Conservation (phyloP, 2,888 invertebrate genomes). For the Cantharis rustica region DNA sequence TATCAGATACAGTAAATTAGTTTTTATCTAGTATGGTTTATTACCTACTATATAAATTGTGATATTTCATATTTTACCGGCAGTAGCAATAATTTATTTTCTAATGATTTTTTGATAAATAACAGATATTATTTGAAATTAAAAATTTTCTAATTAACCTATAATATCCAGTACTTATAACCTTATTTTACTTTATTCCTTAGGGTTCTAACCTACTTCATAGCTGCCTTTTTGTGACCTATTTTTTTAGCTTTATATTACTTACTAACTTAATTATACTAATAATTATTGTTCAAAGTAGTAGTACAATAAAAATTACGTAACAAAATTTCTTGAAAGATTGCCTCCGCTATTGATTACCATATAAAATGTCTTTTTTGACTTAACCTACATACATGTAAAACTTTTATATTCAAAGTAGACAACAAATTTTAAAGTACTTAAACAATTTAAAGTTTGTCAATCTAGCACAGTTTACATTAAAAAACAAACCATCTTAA, state of each 20-base stretch:
- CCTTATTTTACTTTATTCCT: background rate
- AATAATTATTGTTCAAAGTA: background rate
- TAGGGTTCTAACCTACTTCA: background rate
- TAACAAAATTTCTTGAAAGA: too few relatives aligned
- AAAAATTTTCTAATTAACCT: background rate
- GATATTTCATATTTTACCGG: background rate
- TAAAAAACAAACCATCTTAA: background rate
- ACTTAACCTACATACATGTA: background rate
- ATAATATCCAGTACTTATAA: background rate
- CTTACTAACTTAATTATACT: too few relatives aligned
- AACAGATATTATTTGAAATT: background rate
- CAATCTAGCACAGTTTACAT: background rate
- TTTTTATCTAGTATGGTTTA: background rate
- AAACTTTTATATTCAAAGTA: background rate
- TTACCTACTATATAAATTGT: background rate
- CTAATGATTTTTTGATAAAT: background rate
- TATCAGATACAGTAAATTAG: background rate
- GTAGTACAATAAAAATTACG: background rate
- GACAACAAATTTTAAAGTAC: background rate
- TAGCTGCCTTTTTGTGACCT: background rate
- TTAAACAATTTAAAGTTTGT: background rate
- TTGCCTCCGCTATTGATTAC: background rate
- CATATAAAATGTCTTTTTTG: background rate
- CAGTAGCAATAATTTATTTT: background rate
- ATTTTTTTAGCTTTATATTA: background rate